Evolutionary conservation across 1,140 invertebrate species (phyloP), one percentile per base, ranked within the genome.

Genomic region (Carposina sasakii): DNA sequence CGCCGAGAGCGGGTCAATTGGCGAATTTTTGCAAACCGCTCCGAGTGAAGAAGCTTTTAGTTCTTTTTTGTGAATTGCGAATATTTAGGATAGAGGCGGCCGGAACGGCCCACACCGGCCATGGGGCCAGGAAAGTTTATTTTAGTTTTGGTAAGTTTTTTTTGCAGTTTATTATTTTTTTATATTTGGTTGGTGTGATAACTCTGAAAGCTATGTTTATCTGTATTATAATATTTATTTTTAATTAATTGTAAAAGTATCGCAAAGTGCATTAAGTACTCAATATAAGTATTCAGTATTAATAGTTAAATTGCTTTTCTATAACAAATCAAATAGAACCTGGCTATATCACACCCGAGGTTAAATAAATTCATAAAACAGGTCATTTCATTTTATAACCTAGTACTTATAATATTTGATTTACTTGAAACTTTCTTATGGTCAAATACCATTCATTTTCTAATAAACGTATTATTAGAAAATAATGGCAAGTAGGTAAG

Each of bases 1-100:
- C 71, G 76, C 69, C 52, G 67, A 56, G 75, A 67, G 71, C 78
- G 76, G 74, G 76, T 61, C 71, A 77, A 66, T n/a, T n/a, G n/a
- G 70, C 74, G 64, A 71, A 69, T 70, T 76, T 68, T 65, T 62
- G 53, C 66, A 57, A 50, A 47, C 54, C 43, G 62, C 61, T 65
- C 63, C 65, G 67, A 70, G 61, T 49, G 45, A 48, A 41, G 48
- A 61, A 62, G 54, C 57, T 62, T 62, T 59, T 48, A 43, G 51
- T 69, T 68, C 64, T 76, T 66, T 64, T 63, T 37, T 40, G 48
- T 30, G 57, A 33, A 48, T 33, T 37, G 48, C 46, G 44, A 44
- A 49, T 59, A 55, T 60, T 3, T 21, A 13, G 10, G 20, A 20
- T 3, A 21, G 19, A 39, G 20, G 23, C 43, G 67, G 63, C 69